Evolutionary conservation across 2,797 vertebrate species (phyloP).

Genomic region (Crenuchus spilurus): DNA sequence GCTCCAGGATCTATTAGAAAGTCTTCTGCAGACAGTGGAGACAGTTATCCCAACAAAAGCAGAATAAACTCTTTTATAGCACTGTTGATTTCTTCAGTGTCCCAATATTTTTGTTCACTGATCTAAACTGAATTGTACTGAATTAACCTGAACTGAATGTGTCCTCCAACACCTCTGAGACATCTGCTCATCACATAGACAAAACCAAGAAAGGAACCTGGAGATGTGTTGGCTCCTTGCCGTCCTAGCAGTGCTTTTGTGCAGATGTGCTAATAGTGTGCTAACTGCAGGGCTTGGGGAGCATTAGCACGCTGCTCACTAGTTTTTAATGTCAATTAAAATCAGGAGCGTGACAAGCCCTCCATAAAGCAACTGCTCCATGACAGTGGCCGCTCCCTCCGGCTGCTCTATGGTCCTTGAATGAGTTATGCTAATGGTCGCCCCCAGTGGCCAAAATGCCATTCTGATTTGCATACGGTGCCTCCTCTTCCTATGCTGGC

Average conservation of each 20-base stretch:
- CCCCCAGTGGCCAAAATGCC: constrained; percentile 65
- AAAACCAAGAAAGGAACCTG: neutral
- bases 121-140: neutral
- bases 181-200: neutral
- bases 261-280: constrained; percentile 8
- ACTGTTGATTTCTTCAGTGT: too few relatives aligned
- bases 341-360: constrained; percentile 71
- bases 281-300: constrained; percentile 4
- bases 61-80: too few relatives aligned
- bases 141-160: neutral
- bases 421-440: constrained; percentile 70
- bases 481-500: constrained; percentile 65
- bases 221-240: neutral
- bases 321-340: constrained; percentile 78
- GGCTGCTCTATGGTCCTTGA: constrained; percentile 57
- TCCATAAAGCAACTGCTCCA: constrained; percentile 70
- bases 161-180: neutral
- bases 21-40: too few relatives aligned
- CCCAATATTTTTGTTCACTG: too few relatives aligned
- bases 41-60: too few relatives aligned
- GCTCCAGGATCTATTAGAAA: too few relatives aligned
- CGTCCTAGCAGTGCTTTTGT: neutral
- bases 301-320: constrained; percentile 66
- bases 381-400: constrained; percentile 60
- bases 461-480: constrained; percentile 67